phyloP scores from a whole-genome alignment of 2,888 invertebrate species.

The Achlya flavicornis region DNA sequence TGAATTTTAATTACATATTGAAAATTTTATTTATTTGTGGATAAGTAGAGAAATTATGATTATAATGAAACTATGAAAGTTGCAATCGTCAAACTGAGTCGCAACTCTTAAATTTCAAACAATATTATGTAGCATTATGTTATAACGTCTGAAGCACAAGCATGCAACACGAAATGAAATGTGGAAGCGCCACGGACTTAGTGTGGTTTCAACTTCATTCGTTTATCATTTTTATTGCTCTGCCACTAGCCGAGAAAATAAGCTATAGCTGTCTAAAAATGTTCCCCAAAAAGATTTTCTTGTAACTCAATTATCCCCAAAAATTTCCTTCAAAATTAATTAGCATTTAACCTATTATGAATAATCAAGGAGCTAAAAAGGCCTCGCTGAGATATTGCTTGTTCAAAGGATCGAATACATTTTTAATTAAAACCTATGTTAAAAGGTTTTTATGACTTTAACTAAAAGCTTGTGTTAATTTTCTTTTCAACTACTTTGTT shows the following conservation, averaged over 20 bases:
- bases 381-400: neutral
- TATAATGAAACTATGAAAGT: too few species aligned
- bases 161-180: conserved; percentile 36
- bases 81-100: too few species aligned
- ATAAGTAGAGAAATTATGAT: too few species aligned
- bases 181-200: conserved; percentile 22
- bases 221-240: conserved; percentile 43
- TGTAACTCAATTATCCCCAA: neutral
- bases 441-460: neutral
- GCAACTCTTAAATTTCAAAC: too few species aligned
- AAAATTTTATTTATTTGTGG: too few species aligned
- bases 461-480: conserved; percentile 4
- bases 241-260: conserved; percentile 21
- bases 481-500: neutral
- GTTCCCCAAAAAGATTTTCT: conserved; percentile 15
- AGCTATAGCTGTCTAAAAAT: conserved; percentile 24
- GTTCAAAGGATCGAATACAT: neutral
- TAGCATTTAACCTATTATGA: neutral
- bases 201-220: conserved; percentile 31
- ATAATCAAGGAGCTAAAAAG: neutral
- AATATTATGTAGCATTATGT: conserved; percentile 18
- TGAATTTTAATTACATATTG: too few species aligned
- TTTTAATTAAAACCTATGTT: neutral
- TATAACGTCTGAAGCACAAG: conserved; percentile 25
- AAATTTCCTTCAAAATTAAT: neutral